These are phyloP conservation scores for Pituophis catenifer DNA, from an alignment of 2,113 vertebrate species.

Conservation along the genomic window DNA sequence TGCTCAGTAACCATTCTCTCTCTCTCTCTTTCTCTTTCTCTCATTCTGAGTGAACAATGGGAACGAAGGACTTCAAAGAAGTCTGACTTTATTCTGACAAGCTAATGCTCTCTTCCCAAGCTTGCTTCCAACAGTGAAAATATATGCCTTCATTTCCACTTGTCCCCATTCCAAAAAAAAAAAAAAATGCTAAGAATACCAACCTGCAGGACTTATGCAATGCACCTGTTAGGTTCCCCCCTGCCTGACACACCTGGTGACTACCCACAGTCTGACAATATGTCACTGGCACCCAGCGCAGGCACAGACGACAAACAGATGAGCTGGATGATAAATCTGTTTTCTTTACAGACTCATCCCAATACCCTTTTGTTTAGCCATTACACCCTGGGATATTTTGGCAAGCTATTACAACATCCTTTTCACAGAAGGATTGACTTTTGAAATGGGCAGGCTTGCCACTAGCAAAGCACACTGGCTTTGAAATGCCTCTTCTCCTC, in stretches of 20 bases:
- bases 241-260: conserved; percentile 40
- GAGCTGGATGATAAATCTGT: conserved; percentile 40
- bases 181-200: conserved; percentile 13
- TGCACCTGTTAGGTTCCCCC: conserved; percentile 39
- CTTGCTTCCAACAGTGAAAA: not conserved
- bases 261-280: conserved; percentile 7
- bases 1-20: not conserved
- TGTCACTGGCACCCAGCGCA: not conserved
- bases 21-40: not conserved
- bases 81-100: not conserved
- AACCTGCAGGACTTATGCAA: conserved; percentile 24
- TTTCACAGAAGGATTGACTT: conserved; percentile 12
- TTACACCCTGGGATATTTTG: conserved; percentile 17
- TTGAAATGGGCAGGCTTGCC: not conserved
- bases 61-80: not conserved
- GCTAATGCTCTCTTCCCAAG: not conserved
- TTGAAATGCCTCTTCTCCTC: not conserved
- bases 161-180: conserved; percentile 4
- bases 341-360: conserved; percentile 16
- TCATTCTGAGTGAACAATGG: not conserved
- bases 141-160: not conserved
- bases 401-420: conserved; percentile 9
- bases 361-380: conserved; percentile 28
- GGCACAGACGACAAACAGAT: conserved; percentile 10
- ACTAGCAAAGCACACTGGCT: not conserved